Base-by-base conservation (phyloP, 92 coral and sea anemone genomes). In the Ricordea florida region DNA sequence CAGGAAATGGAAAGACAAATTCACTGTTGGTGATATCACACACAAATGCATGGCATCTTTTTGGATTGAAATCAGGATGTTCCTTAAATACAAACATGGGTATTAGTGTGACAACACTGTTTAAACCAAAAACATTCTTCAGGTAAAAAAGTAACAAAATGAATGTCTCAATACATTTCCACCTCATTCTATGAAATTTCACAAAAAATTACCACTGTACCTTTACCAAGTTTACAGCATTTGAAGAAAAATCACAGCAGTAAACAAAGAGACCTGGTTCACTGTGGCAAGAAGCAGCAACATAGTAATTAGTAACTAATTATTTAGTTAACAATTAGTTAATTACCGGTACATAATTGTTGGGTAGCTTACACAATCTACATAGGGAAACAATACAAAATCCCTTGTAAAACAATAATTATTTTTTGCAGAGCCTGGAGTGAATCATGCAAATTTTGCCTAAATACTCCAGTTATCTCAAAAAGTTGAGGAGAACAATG, bases 201-300 rank as follows among this genome's bases (percentile, higher is more conserved):
- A n/a, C n/a, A n/a, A n/a, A n/a, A n/a, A n/a, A n/a, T n/a, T n/a
- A n/a, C n/a, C n/a, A n/a, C n/a, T n/a, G n/a, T n/a, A 94, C 98
- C 92, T 94, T 94, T 14, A 94, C 98, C 32, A 94, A 81, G 64
- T 89, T 91, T 40, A 94, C 74, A 9, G 98, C 98, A 80, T 90
- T 90, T 80, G 77, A 79, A 26, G 98, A 94, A 52, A 94, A 94
- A 65, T 94, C 98, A 85, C 98, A 94, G 68, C 98, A 93, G 76
- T 91, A 92, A 14, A 94, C 96, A 86, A 92, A 94, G 22, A 94
- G 55, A 6, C 69, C 78, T 27, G 96, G 97, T 41, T 94, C 97
- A 72, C 98, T 94, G 65, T 6, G 56, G 52, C 2, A 58, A n/a
- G 36, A 26, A 62, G 30, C 15, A 26, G 43, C 21, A 24, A 16